These are phyloP conservation scores for Hylyphantes graminicola DNA, from an alignment of 1,140 invertebrate genomes.

Conservation along the genomic window DNA sequence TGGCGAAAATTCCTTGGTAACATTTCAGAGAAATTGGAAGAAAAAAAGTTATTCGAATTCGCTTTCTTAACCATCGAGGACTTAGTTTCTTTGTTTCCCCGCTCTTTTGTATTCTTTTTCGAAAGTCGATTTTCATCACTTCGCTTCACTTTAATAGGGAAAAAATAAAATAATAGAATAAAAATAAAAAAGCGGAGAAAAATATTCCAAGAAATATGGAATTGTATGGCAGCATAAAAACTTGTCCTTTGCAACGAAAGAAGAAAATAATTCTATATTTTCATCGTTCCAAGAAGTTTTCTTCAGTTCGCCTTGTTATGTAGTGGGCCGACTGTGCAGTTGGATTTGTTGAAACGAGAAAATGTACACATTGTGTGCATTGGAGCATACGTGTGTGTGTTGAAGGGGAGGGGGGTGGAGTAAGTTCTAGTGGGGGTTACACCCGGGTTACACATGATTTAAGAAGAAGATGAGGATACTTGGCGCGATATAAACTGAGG, in stretches of 20 bases:
- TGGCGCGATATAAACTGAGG: too few relatives aligned
- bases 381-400: neutral
- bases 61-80: neutral
- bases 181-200: too few relatives aligned
- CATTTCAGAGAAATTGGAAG: too few relatives aligned
- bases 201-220: neutral
- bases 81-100: neutral
- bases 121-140: neutral
- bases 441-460: too few relatives aligned
- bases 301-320: constrained; percentile 29
- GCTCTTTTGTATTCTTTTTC: constrained; percentile 16
- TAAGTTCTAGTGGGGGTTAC: neutral
- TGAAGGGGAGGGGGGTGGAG: neutral
- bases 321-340: constrained; percentile 7
- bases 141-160: constrained; percentile 13
- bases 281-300: neutral
- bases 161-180: neutral
- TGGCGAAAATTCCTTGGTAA: too few relatives aligned
- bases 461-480: too few relatives aligned
- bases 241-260: neutral
- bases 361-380: neutral
- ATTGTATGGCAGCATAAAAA: constrained; percentile 23
- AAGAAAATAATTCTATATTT: neutral
- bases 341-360: constrained; percentile 36
- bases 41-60: constrained; percentile 8